Evolutionary conservation across 1,140 invertebrate genomes (phyloP), one percentile per base, ranked within the genome.

Genomic region (Drosophila tropicalis): DNA sequence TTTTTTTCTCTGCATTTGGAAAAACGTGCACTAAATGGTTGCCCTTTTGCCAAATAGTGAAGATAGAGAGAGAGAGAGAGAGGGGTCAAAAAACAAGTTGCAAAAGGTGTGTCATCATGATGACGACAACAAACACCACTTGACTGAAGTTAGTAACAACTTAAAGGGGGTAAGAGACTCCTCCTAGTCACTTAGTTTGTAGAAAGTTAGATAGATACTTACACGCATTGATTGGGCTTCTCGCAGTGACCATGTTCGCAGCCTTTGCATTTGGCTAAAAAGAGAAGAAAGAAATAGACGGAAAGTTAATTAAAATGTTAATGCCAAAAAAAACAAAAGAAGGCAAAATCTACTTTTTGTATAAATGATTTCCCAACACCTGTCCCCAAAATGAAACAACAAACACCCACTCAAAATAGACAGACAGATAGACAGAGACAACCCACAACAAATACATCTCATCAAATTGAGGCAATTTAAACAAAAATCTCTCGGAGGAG

Each of bases 211-310:
- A 91, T 95, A 56, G 47, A 91, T 95, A 98, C 97, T 97, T 95
- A 98, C 98, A 95, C 95, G 96, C 98, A 99, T 94, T 98, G 97
- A 93, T 98, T 96, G 81, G 98, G 98, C 92, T 95, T 95, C 83
- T 94, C 95, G 94, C 98, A 99, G 92, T 96, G 95, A 90, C 98
- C 98, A 93, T 98, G 97, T 89, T 98, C 95, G 94, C 98, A 99
- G 91, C 98, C 98, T 91, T 96, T 95, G 93, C 98, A 99, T 90
- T 96, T 95, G 90, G 97, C 97, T 98, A 95, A 91, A 97, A 96
- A 93, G 93, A 94, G 93, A 94, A 93, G 93, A 57, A 94, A 93
- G 83, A 90, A 87, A 90, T 92, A 91, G 90, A 92, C 92, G 92
- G 92, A 92, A 71, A 67, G 64, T 86, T 86, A 86, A 87, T 85